These are phyloP conservation scores for Clupea harengus DNA, from an alignment of 2,113 vertebrate genomes.

Conservation along the genomic window DNA sequence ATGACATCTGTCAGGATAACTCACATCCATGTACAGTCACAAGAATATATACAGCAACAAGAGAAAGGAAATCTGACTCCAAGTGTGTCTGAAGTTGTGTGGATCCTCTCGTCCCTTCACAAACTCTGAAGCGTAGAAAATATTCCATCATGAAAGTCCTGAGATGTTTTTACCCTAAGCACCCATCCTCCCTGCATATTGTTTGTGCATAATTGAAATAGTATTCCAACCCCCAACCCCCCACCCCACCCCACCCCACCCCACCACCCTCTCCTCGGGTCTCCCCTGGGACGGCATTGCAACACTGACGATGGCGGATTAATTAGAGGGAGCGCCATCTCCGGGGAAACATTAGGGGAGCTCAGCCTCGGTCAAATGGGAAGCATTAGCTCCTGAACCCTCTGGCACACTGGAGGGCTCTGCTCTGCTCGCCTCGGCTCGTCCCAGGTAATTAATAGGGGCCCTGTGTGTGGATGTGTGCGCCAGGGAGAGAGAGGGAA, in stretches of 20 bases:
- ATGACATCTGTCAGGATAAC: constrained; percentile 4
- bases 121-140: background rate
- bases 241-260: constrained; percentile 31
- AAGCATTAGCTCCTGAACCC: constrained; percentile 68
- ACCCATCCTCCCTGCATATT: constrained; percentile 29
- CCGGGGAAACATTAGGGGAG: constrained; percentile 81
- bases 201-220: constrained; percentile 42
- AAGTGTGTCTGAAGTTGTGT: background rate
- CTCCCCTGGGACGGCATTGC: constrained; percentile 76
- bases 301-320: constrained; percentile 93
- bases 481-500: background rate
- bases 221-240: background rate
- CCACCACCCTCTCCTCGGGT: constrained; percentile 55
- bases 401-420: constrained; percentile 64
- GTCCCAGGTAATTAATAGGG: constrained; percentile 71
- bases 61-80: background rate
- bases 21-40: background rate
- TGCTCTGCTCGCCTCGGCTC: constrained; percentile 42
- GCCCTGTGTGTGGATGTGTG: constrained; percentile 42
- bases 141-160: background rate
- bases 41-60: background rate
- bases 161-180: background rate
- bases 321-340: constrained; percentile 85
- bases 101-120: background rate
- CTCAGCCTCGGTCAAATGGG: constrained; percentile 75